Evolutionary conservation across 2,888 invertebrate species (phyloP), one percentile per base, ranked within the genome.

Genomic region (Mesorhabditis spiculigera): DNA sequence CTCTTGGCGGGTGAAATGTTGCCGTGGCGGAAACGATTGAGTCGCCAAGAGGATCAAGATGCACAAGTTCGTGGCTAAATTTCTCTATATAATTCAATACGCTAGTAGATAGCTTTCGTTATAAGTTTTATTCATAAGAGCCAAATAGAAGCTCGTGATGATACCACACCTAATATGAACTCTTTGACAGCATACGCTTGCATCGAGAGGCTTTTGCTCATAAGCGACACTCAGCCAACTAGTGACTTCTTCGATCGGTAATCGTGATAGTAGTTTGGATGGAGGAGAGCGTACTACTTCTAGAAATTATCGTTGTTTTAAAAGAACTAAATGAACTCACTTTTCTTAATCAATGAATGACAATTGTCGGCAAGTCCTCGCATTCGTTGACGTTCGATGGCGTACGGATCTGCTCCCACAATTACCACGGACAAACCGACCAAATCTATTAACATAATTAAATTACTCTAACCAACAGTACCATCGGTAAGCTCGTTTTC

Each of bases 371-470:
- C 78, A 63, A 74, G 73, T 43, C 81, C 82, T 10, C 73, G 64
- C 10, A 83, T 43, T 44, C 83, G 65, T 45, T 84, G 82, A 63
- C 79, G 71, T 68, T 85, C 85, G 58, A 85, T 85, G 58, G 83
- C 79, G 67, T 79, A 85, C 43, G 83, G 79, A 71, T 85, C 85
- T 16, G 75, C 75, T 10, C 73, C 75, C 5, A 83, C 78, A n/a
- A 81, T 73, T 13, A 80, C 72, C 66, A 85, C 71, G 42, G 80
- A 81, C 42, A 85, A 65, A 16, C 85, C 85, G 65, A 85, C 79
- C 13, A 85, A 75, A 71, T 77, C 84, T 82, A 67, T 65, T 79
- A 66, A 65, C 41, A 28, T 5, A 10, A 13, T n/a, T 28, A 6
- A n/a, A 42, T 41, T 44, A 16, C 50, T n/a, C n/a, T 10, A 63